A percentile compares a stretch with the other conserved stretches of the same genome.
These are phyloP conservation scores for Galemys pyrenaicus DNA, from an alignment of 2,113 vertebrate species.

Conservation along the genomic window DNA sequence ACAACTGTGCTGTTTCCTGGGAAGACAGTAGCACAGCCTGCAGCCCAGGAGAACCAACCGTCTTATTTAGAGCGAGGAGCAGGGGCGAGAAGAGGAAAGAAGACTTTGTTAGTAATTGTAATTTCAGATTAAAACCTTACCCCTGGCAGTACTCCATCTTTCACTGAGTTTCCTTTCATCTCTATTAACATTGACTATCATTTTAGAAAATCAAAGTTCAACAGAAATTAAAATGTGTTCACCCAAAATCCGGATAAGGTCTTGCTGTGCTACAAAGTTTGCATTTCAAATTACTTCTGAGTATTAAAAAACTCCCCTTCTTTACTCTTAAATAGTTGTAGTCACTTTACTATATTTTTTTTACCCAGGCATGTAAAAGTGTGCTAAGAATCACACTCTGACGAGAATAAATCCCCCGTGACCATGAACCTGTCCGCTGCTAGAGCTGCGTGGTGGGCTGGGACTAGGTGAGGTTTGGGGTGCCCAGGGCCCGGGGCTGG, in stretches of 20 bases:
- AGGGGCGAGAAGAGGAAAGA: background rate
- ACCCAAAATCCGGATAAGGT: background rate
- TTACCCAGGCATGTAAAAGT: background rate
- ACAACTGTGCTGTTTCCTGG: background rate
- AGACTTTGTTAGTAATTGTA: background rate
- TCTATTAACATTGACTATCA: background rate
- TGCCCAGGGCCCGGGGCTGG: too few relatives aligned
- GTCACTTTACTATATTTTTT: background rate
- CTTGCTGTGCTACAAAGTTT: background rate
- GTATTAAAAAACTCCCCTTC: background rate
- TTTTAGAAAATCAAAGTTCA: background rate
- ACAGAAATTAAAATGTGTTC: background rate
- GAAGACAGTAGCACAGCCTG: background rate
- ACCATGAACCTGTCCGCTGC: background rate
- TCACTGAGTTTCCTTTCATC: background rate
- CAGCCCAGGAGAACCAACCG: background rate
- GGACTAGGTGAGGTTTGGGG: background rate
- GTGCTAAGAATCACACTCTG: background rate
- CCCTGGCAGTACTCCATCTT: background rate
- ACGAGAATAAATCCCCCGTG: background rate
- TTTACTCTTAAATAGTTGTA: background rate
- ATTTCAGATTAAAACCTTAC: constrained; percentile 6
- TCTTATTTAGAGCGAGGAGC: background rate
- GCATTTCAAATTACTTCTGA: background rate
- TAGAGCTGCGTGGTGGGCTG: background rate